Evolutionary conservation across 2,797 vertebrate species (phyloP).

Genomic region (Halcyon badia): DNA sequence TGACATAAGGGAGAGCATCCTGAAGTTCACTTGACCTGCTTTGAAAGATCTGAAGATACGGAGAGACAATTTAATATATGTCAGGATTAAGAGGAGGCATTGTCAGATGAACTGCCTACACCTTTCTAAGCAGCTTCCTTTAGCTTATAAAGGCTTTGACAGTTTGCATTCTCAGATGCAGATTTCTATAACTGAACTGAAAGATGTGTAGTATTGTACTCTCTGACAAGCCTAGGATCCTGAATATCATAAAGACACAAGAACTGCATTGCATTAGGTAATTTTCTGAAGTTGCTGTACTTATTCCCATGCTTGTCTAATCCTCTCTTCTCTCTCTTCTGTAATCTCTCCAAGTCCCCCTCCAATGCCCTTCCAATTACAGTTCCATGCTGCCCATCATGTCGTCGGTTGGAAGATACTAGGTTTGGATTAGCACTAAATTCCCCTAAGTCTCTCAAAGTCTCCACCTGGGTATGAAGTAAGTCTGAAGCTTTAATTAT

Average conservation of each 20-base stretch:
- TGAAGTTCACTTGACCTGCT: neutral
- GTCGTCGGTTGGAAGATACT: slow-evolving; percentile 43
- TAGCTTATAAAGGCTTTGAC: slow-evolving; percentile 17
- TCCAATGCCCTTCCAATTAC: slow-evolving; percentile 75
- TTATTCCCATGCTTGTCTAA: slow-evolving; percentile 64
- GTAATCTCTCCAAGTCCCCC: slow-evolving; percentile 69
- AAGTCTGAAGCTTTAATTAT: slow-evolving; percentile 70
- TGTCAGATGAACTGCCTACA: slow-evolving; percentile 30
- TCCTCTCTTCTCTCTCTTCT: slow-evolving; percentile 62
- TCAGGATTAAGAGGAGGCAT: slow-evolving; percentile 21
- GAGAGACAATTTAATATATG: neutral
- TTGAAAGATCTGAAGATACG: slow-evolving; percentile 25
- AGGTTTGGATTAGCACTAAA: slow-evolving; percentile 70
- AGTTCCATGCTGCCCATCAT: slow-evolving; percentile 67
- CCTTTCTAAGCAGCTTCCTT: slow-evolving; percentile 28
- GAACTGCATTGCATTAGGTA: slow-evolving; percentile 50
- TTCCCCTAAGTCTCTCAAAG: slow-evolving; percentile 71
- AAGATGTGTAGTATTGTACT: slow-evolving; percentile 27
- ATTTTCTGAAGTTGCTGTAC: slow-evolving; percentile 58
- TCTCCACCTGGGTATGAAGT: slow-evolving; percentile 69
- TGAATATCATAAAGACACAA: slow-evolving; percentile 60
- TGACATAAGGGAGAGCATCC: neutral
- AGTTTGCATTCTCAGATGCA: slow-evolving; percentile 38
- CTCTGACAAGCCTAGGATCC: slow-evolving; percentile 52
- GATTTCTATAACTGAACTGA: slow-evolving; percentile 34